A percentile compares a stretch with the other conserved stretches of the same genome.
phyloP scores from a whole-genome alignment of 2,888 invertebrate species.

The Trissolcus brochymenae region DNA sequence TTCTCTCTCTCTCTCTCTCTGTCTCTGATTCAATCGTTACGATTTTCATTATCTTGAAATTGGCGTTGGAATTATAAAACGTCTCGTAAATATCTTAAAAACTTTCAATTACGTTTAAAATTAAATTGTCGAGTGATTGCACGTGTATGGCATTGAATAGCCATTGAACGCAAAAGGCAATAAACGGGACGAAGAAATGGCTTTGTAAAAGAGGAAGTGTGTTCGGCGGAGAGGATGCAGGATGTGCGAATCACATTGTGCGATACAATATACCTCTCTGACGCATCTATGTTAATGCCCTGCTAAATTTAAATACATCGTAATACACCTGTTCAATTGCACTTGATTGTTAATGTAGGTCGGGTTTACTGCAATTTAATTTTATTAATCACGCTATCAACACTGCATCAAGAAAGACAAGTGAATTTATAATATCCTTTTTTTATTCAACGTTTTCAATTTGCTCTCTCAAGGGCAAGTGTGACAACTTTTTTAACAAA shows the following conservation, averaged over 20 bases:
- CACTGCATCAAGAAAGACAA: too few species aligned
- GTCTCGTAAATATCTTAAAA: conserved; percentile 11
- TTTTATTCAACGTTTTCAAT: too few species aligned
- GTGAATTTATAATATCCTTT: too few species aligned
- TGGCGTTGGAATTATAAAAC: background rate
- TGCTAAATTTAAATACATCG: conserved; percentile 49
- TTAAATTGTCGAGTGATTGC: conserved; percentile 30
- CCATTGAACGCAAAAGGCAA: conserved; percentile 45
- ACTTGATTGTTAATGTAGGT: conserved; percentile 34
- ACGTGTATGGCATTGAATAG: conserved; percentile 33
- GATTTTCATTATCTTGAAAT: too few species aligned
- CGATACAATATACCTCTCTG: conserved; percentile 40
- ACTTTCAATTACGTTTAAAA: conserved; percentile 32
- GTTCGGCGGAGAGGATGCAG: conserved; percentile 49
- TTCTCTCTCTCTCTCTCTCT: too few species aligned
- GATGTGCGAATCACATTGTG: conserved; percentile 51
- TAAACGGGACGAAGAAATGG: conserved; percentile 50
- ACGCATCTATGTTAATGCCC: conserved; percentile 53
- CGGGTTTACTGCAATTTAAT: background rate
- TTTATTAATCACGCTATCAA: too few species aligned
- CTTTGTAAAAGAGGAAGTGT: conserved; percentile 45
- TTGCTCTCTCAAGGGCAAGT: too few species aligned
- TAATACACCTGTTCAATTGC: conserved; percentile 37
- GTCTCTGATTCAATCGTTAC: too few species aligned
- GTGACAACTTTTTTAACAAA: too few species aligned